Evolutionary conservation across 2,888 invertebrate genomes (phyloP).

Genomic region (Linnaemya vulpina): DNA sequence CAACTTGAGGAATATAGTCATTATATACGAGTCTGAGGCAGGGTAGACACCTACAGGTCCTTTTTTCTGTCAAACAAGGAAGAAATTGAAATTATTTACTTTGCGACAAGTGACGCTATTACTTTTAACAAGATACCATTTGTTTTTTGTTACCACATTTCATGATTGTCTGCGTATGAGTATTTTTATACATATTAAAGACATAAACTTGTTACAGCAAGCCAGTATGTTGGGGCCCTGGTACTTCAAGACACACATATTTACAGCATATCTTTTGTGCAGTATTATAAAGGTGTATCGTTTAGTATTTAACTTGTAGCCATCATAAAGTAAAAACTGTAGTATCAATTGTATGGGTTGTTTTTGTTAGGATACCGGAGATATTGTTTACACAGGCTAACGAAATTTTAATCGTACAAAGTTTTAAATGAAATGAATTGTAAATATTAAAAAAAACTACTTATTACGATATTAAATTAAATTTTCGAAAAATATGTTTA

Average conservation of each 20-base stretch:
- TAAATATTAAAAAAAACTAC: no score
- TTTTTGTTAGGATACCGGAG: neutral
- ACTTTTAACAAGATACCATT: slow-evolving; percentile 34
- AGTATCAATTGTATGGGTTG: slow-evolving; percentile 33
- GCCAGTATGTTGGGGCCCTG: neutral
- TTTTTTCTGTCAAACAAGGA: neutral
- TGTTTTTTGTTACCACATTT: slow-evolving; percentile 17
- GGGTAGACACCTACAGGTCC: neutral
- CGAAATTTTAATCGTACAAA: neutral
- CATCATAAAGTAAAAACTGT: slow-evolving; percentile 49
- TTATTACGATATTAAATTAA: neutral
- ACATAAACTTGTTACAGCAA: slow-evolving; percentile 8
- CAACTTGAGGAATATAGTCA: neutral
- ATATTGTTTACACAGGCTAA: slow-evolving; percentile 18
- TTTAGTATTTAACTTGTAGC: slow-evolving; percentile 42
- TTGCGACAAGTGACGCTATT: slow-evolving; percentile 46
- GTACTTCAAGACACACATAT: neutral
- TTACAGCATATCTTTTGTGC: neutral
- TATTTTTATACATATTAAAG: neutral
- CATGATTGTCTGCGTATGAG: neutral
- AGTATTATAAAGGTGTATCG: slow-evolving; percentile 19
- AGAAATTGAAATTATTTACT: slow-evolving; percentile 44
- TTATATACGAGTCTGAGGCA: neutral
- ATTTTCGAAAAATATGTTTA: neutral
- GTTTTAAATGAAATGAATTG: no score